phyloP scores from a whole-genome alignment of 2,113 vertebrate genomes.

The Diglossa brunneiventris region DNA sequence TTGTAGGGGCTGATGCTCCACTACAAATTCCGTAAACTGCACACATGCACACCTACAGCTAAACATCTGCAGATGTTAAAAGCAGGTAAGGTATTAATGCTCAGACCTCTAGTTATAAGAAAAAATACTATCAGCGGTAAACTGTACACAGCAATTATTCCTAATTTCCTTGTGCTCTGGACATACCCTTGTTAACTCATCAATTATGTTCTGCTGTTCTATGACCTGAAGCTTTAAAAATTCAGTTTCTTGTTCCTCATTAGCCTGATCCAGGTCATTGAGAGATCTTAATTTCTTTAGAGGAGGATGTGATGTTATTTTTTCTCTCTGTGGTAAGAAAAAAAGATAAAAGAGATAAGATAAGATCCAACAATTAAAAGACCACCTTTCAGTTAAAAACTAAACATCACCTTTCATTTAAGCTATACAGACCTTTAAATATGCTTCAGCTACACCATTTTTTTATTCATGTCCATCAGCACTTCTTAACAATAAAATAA shows the following conservation, averaged over 20 bases:
- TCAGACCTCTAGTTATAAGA: background rate
- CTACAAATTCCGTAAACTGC: background rate
- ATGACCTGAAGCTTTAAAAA: constrained; percentile 98
- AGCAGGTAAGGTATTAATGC: background rate
- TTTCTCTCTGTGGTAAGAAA: constrained; percentile 84
- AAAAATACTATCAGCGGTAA: background rate
- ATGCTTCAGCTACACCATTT: background rate
- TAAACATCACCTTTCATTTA: background rate
- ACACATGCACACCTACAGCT: background rate
- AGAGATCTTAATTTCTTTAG: constrained; percentile 96
- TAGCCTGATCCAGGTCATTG: constrained; percentile 96
- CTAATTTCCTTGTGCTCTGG: background rate
- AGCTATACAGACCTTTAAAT: background rate
- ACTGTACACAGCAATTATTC: background rate
- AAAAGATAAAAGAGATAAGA: background rate
- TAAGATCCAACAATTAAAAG: background rate
- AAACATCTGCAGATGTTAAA: background rate
- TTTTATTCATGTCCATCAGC: background rate
- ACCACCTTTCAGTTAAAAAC: background rate
- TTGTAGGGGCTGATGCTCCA: background rate
- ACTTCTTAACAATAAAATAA: background rate
- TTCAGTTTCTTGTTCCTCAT: constrained; percentile 95
- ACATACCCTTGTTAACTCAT: constrained; percentile 84
- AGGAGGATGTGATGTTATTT: constrained; percentile 90
- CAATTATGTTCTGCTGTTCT: constrained; percentile 93